Evolutionary conservation across 2,888 invertebrate genomes (phyloP).

Genomic region (Xestobium rufovillosum): DNA sequence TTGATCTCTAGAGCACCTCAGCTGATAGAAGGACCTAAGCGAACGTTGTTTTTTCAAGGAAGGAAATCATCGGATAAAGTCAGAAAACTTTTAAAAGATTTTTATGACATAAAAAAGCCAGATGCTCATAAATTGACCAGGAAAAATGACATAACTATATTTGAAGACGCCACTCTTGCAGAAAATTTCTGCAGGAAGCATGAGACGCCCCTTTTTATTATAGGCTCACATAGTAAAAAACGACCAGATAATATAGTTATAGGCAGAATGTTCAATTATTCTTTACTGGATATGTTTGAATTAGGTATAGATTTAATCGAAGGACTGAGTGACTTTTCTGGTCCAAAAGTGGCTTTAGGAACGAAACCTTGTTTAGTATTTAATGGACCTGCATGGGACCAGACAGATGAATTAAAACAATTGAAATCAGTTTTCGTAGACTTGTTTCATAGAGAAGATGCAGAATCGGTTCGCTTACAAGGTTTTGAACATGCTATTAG

Average conservation of each 20-base stretch:
- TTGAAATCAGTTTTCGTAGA: constrained; percentile 86
- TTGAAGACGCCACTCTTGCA: constrained; percentile 81
- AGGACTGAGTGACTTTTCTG: constrained; percentile 70
- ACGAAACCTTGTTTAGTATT: constrained; percentile 89
- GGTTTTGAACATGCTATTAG: constrained; percentile 91
- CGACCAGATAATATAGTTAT: constrained; percentile 85
- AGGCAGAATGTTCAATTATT: constrained; percentile 83
- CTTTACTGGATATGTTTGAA: constrained; percentile 93
- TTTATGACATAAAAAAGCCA: constrained; percentile 82
- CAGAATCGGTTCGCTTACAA: constrained; percentile 75
- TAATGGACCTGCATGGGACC: constrained; percentile 85
- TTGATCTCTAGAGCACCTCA: constrained; percentile 78
- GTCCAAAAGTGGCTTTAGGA: constrained; percentile 56
- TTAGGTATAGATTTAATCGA: constrained; percentile 80
- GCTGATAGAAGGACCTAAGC: constrained; percentile 80
- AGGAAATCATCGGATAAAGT: constrained; percentile 67
- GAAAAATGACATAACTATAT: constrained; percentile 86
- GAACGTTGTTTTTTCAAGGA: constrained; percentile 77
- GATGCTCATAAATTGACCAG: constrained; percentile 65
- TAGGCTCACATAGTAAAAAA: constrained; percentile 91
- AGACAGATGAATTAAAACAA: constrained; percentile 69
- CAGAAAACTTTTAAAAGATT: constrained; percentile 71
- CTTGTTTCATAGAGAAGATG: constrained; percentile 81
- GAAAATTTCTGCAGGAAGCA: constrained; percentile 72
- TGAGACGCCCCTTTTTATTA: constrained; percentile 83